phyloP scores from a whole-genome alignment of 64 coral and sea anemone species.

The Montipora sp. region DNA sequence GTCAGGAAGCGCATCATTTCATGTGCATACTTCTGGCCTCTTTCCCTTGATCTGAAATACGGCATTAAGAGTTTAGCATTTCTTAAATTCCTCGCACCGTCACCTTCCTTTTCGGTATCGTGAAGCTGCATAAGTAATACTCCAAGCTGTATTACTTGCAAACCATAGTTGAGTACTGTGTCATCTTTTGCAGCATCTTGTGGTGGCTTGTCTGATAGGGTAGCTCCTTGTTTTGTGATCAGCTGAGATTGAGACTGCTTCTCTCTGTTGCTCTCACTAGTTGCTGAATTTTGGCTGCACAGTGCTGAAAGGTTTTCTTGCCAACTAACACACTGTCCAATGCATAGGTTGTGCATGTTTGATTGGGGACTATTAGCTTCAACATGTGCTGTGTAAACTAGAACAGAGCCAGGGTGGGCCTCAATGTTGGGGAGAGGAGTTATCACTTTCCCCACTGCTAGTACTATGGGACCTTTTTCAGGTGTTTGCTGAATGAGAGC shows the following conservation, averaged over 20 bases:
- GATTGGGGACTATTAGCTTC: not conserved
- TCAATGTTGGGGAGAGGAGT: constrained; percentile 19
- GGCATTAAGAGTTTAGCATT: too few relatives aligned
- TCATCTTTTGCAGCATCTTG: constrained; percentile 48
- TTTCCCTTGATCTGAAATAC: constrained; percentile 25
- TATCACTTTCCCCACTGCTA: constrained; percentile 44
- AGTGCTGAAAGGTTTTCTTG: constrained; percentile 22
- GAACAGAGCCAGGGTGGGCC: not conserved
- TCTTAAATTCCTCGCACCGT: constrained; percentile 26
- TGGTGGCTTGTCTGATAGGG: constrained; percentile 15
- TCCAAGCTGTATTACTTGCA: constrained; percentile 44
- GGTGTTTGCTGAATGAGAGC: not conserved
- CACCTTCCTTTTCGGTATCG: constrained; percentile 49
- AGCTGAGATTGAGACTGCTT: not conserved
- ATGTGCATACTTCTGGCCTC: constrained; percentile 63
- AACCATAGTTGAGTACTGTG: constrained; percentile 23
- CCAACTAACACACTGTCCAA: constrained; percentile 35
- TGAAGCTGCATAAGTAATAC: constrained; percentile 55
- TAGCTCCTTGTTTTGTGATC: not conserved
- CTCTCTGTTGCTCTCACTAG: not conserved
- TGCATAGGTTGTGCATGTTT: constrained; percentile 4
- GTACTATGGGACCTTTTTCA: not conserved
- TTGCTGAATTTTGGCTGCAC: constrained; percentile 5
- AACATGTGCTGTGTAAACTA: constrained; percentile 17
- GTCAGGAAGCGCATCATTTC: constrained; percentile 58